phyloP scores from a whole-genome alignment of 53 echinoderm and acorn worm species.

The Paracentrotus lividus region DNA sequence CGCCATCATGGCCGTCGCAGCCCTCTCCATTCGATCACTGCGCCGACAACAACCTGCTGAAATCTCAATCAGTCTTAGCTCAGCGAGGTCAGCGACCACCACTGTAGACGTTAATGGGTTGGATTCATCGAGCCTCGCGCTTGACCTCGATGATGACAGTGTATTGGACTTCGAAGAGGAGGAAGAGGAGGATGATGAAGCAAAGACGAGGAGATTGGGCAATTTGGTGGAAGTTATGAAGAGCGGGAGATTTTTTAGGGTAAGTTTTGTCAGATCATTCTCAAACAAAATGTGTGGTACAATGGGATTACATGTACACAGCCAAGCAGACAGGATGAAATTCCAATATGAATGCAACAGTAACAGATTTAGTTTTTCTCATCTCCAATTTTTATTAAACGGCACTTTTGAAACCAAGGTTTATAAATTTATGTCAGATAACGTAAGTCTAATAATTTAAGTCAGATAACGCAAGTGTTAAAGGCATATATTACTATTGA shows the following conservation, averaged over 20 bases:
- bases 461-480: no score
- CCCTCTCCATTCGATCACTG: constrained; percentile 24
- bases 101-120: constrained; percentile 21
- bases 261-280: neutral
- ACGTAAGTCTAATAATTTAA: no score
- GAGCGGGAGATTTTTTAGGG: constrained; percentile 55
- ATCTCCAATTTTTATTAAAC: no score
- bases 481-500: no score
- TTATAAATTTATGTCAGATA: no score
- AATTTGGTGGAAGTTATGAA: constrained; percentile 57
- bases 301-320: no score
- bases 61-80: neutral
- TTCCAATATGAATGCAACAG: no score
- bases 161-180: constrained; percentile 54
- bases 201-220: constrained; percentile 49
- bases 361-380: no score
- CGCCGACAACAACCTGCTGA: neutral
- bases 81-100: neutral
- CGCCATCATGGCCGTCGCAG: constrained; percentile 41
- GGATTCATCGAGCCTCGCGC: constrained; percentile 28
- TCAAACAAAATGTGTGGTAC: no score
- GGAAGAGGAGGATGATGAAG: constrained; percentile 31
- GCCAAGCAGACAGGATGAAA: no score
- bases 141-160: constrained; percentile 53
- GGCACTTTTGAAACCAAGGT: no score